phyloP scores from a whole-genome alignment of 2,888 invertebrate genomes.

The Ectemnius cavifrons region DNA sequence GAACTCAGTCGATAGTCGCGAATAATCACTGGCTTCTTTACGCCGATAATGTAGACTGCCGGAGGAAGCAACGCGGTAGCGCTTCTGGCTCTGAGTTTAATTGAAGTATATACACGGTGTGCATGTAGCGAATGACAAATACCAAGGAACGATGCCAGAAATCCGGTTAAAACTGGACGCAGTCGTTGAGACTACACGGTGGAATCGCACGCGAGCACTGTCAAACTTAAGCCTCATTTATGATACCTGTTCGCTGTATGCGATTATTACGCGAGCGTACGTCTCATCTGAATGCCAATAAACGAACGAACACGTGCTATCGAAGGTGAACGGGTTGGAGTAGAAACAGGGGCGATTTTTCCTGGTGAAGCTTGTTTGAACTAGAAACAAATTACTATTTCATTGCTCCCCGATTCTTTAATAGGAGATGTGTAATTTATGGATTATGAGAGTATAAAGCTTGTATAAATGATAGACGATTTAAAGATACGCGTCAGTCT shows the following conservation, averaged over 20 bases:
- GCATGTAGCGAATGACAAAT: conserved; percentile 22
- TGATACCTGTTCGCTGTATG: background rate
- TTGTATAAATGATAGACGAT: too few species aligned
- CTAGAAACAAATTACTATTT: too few species aligned
- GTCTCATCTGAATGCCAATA: too few species aligned
- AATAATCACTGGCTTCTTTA: background rate
- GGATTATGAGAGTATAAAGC: too few species aligned
- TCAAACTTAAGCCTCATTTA: background rate
- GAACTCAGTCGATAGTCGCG: conserved; percentile 1
- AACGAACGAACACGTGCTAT: too few species aligned
- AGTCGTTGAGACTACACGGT: conserved; percentile 52
- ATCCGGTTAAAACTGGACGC: conserved; percentile 64
- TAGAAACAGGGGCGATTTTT: too few species aligned
- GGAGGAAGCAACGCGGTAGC: background rate
- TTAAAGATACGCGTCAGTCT: too few species aligned
- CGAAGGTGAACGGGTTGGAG: too few species aligned
- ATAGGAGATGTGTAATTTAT: too few species aligned
- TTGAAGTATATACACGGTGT: conserved; percentile 30
- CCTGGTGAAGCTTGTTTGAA: too few species aligned
- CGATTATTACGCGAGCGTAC: too few species aligned
- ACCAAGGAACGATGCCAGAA: conserved; percentile 35
- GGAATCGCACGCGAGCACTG: background rate
- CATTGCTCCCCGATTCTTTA: too few species aligned
- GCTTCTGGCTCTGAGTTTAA: conserved; percentile 34
- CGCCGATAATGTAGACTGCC: conserved; percentile 46